Evolutionary conservation across 2,888 invertebrate species (phyloP).

Genomic region (Patella pellucida): DNA sequence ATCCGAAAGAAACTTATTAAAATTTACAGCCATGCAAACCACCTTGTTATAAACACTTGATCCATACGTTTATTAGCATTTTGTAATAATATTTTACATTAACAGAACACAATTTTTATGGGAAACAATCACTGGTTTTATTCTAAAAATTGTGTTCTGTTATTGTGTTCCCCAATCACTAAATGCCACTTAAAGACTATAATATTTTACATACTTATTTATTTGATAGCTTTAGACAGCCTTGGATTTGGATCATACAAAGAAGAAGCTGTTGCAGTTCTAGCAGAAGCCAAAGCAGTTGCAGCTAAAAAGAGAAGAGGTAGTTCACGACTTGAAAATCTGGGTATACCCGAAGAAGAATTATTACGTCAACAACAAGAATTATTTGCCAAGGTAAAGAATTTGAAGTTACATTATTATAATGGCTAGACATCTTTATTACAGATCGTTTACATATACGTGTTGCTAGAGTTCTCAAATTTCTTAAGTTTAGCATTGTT

Average conservation of each 20-base stretch:
- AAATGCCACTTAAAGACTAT: no score
- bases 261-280: slow-evolving; percentile 93
- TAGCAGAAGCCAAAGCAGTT: slow-evolving; percentile 95
- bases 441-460: not conserved
- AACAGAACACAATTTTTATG: no score
- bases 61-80: no score
- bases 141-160: no score
- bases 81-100: not conserved
- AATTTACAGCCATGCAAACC: no score
- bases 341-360: slow-evolving; percentile 99
- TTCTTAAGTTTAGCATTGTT: not conserved
- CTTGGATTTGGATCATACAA: slow-evolving; percentile 94
- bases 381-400: slow-evolving; percentile 86
- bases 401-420: not conserved
- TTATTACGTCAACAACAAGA: slow-evolving; percentile 95
- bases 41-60: no score
- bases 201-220: slow-evolving; percentile 32
- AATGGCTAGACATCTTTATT: not conserved
- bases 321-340: slow-evolving; percentile 94
- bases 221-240: slow-evolving; percentile 82
- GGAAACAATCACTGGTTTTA: no score
- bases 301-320: slow-evolving; percentile 93
- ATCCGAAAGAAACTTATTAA: no score
- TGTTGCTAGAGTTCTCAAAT: not conserved
- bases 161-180: no score